Conservation (phyloP, 2,888 invertebrate genomes). For the Caenorhabditis sp. region DNA sequence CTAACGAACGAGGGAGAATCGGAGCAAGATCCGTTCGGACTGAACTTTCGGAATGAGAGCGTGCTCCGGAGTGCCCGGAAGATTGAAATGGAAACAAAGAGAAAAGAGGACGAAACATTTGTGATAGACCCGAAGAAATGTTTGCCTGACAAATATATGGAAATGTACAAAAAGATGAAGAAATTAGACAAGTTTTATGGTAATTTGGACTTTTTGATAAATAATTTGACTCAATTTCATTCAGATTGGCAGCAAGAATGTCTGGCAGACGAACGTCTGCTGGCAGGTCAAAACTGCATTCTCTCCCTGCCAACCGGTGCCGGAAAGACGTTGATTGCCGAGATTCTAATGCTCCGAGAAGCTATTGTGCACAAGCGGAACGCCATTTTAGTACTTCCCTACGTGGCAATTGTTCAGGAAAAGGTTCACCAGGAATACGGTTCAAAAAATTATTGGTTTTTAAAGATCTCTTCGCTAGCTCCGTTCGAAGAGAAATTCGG, state of each 20-base stretch:
- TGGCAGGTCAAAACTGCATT: conserved; percentile 87
- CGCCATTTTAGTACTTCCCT: conserved; percentile 92
- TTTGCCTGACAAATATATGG: conserved; percentile 52
- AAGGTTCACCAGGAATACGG: too few species aligned
- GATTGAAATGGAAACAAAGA: background rate
- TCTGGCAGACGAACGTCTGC: conserved; percentile 86
- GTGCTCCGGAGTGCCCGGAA: background rate
- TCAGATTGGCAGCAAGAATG: conserved; percentile 96
- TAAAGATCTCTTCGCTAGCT: conserved; percentile 87
- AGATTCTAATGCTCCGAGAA: conserved; percentile 88
- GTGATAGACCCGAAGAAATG: conserved; percentile 40
- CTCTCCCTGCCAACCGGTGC: conserved; percentile 96
- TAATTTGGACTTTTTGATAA: conserved; percentile 22
- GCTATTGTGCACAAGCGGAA: conserved; percentile 87
- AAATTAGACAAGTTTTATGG: conserved; percentile 67
- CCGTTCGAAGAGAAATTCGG: conserved; percentile 90
- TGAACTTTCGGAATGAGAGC: conserved; percentile 24
- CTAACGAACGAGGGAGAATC: conserved; percentile 18
- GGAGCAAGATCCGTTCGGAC: conserved; percentile 34
- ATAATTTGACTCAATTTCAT: too few species aligned
- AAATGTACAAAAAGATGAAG: conserved; percentile 62
- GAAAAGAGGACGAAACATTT: background rate
- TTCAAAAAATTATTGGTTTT: background rate
- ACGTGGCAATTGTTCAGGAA: conserved; percentile 96
- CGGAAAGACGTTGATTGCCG: conserved; percentile 96